Evolutionary conservation across 1,140 invertebrate genomes (phyloP), one percentile per base, ranked within the genome.

Genomic region (Rhynchophorus ferrugineus): DNA sequence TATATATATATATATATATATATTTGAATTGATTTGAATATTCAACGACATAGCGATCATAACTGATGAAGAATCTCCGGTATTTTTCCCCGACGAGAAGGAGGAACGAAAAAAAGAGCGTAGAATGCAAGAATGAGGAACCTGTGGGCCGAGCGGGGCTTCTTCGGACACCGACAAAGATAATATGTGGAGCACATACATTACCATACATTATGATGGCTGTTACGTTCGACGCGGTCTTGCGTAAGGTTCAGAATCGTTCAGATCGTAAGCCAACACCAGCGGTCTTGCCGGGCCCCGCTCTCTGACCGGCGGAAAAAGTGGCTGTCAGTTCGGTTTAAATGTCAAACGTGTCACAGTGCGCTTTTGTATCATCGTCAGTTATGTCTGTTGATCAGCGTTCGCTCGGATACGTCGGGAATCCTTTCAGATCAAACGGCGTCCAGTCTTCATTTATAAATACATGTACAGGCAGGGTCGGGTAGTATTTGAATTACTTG

Each of bases 111-210:
- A 29, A 29, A 29, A 29, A 29, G 24, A 29, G 24, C 11, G 5
- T 29, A 29, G 24, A n/a, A n/a, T n/a, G 24, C 24, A 29, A 5
- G 24, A 6, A 5, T 29, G 5, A 29, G 24, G 24, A 29, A 5
- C 24, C 24, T 6, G 24, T 6, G 24, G 5, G 5, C 24, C 24
- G 11, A 11, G 24, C 24, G 5, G 24, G 5, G 11, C 11, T 29
- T 29, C 24, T 29, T 29, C 24, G 24, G 45, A 33, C 42, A 49
- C 59, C 59, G 59, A 61, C 59, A 61, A 61, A 61, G 59, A 50
- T 61, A 61, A 61, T 61, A 61, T 61, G 59, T 61, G 50, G 59
- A 61, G 52, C 59, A 61, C 59, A 59, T 61, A 59, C 44, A 61
- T 61, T 61, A 61, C 49, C 59, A 61, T 61, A 61, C 54, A 61